Percentiles rank a stretch among this genome's conserved stretches.
phyloP scores from a whole-genome alignment of 2,797 vertebrate genomes.

The Heterohyrax brucei region DNA sequence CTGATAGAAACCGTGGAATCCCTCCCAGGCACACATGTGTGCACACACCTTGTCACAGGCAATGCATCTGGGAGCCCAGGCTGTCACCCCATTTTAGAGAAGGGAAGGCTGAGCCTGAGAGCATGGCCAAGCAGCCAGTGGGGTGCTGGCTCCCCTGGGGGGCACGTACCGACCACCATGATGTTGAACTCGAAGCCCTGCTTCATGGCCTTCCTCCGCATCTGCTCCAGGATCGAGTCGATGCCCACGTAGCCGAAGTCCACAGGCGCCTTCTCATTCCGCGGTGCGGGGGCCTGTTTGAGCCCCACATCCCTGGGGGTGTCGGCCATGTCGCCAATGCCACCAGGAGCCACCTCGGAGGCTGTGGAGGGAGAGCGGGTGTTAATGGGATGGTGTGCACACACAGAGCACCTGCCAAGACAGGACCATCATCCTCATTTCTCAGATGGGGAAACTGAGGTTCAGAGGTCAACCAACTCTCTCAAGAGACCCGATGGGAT shows the following conservation, averaged over 20 bases:
- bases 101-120: neutral
- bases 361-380: constrained; percentile 72
- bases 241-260: constrained; percentile 99
- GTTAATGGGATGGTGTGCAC: fast-evolving
- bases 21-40: fast-evolving
- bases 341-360: constrained; percentile 88
- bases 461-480: fast-evolving
- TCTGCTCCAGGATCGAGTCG: constrained; percentile 97
- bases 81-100: fast-evolving
- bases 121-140: too few relatives aligned
- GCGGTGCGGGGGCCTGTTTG: constrained; percentile 88
- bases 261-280: constrained; percentile 92
- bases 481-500: neutral
- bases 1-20: neutral
- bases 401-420: fast-evolving
- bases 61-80: fast-evolving
- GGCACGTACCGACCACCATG: constrained; percentile 98
- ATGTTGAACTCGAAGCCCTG: constrained; percentile 99
- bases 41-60: fast-evolving
- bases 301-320: constrained; percentile 91
- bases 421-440: fast-evolving
- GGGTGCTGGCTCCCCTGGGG: neutral
- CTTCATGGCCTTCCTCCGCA: constrained; percentile 98
- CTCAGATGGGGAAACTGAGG: neutral
- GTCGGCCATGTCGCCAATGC: constrained; percentile 95